Percentiles rank a stretch among this genome's conserved stretches.
Evolutionary conservation across 2,888 invertebrate species (phyloP).

Genomic region (Dinocampus coccinellae): DNA sequence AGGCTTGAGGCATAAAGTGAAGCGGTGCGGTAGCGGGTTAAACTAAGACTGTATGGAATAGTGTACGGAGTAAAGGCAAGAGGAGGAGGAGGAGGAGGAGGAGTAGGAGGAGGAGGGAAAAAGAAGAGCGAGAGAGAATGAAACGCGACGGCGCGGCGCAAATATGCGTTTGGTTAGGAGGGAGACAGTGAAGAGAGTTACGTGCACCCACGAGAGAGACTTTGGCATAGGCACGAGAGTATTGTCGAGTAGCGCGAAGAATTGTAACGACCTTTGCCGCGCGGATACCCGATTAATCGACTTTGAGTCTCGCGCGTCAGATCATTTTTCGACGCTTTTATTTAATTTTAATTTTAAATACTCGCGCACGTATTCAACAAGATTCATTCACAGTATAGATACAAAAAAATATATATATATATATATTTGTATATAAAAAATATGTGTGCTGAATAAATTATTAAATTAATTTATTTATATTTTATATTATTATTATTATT

Average conservation of each 20-base stretch:
- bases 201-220: not conserved
- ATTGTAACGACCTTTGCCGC: slow-evolving; percentile 34
- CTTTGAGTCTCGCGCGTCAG: slow-evolving; percentile 31
- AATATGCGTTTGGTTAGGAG: not conserved
- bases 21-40: not conserved
- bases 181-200: not conserved
- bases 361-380: not conserved
- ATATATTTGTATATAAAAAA: no score
- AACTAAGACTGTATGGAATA: not conserved
- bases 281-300: slow-evolving; percentile 41
- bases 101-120: no score
- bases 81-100: no score
- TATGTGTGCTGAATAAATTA: not conserved
- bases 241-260: slow-evolving; percentile 26
- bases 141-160: slow-evolving; percentile 6
- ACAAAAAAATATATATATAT: no score
- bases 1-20: not conserved
- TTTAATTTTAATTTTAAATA: not conserved
- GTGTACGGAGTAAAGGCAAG: no score
- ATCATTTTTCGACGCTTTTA: not conserved
- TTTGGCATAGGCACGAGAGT: slow-evolving; percentile 1
- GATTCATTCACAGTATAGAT: no score
- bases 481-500: no score
- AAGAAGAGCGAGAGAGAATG: not conserved
- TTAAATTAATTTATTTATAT: not conserved